These are phyloP conservation scores for Sebastes fasciatus DNA, from an alignment of 2,113 vertebrate species.

Conservation along the genomic window DNA sequence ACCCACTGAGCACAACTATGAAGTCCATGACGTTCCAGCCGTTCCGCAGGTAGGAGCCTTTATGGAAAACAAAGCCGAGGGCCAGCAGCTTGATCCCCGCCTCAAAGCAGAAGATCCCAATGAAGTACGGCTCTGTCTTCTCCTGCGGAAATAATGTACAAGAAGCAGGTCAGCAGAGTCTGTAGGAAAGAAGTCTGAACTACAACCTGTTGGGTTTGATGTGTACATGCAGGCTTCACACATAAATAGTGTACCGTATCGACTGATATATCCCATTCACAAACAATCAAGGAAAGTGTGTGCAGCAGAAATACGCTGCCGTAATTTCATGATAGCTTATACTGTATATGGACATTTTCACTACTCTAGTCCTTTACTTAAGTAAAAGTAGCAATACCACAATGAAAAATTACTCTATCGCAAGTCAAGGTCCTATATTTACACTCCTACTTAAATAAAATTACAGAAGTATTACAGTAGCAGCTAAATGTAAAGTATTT, in stretches of 20 bases:
- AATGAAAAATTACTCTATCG: not conserved
- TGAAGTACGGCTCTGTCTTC: constrained; percentile 98
- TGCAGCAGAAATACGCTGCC: not conserved
- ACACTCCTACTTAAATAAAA: no score
- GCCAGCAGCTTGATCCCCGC: constrained; percentile 98
- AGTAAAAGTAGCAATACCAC: not conserved
- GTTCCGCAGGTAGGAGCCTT: constrained; percentile 97
- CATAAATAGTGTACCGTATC: not conserved
- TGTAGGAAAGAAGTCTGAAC: not conserved
- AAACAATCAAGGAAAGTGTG: not conserved
- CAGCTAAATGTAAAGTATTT: no score
- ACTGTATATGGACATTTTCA: not conserved
- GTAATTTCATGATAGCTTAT: not conserved
- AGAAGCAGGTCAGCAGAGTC: constrained; percentile 3
- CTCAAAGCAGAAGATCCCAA: constrained; percentile 99
- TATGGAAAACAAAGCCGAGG: constrained; percentile 98
- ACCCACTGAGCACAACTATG: constrained; percentile 98
- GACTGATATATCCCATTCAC: not conserved
- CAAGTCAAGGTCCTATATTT: no score
- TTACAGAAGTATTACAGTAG: no score
- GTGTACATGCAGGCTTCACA: not conserved
- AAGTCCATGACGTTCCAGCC: constrained; percentile 99
- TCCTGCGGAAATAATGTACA: constrained; percentile 84
- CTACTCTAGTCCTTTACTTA: not conserved
- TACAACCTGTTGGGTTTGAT: not conserved